Evolutionary conservation across 2,888 invertebrate species (phyloP), one percentile per base, ranked within the genome.

Genomic region (Dastarcus helophoroides): DNA sequence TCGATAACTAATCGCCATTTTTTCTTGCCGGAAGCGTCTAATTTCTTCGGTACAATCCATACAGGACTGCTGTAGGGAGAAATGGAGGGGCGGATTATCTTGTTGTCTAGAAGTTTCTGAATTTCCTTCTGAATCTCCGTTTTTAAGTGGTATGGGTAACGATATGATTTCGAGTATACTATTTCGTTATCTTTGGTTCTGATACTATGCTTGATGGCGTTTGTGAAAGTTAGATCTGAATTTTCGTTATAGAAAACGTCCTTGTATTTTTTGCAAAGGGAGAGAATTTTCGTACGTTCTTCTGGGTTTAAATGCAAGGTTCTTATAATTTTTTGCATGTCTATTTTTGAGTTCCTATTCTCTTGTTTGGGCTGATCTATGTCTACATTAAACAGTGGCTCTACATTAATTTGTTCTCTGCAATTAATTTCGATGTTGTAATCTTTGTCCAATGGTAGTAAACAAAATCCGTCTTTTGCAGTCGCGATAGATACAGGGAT

Each of bases 1-100:
- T 40, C 40, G 10, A 39, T 29, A 2, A 40, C 36, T 8, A 40
- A 14, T 21, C 40, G 13, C 29, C 32, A 40, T 35, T 41, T 41
- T n/a, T 37, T 29, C 33, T 31, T 38, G 4, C 38, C 39, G n/a
- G 34, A 35, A 4, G 36, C 33, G 22, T 42, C 41, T 17, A 26
- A 4, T 31, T 43, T 37, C 31, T 38, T 41, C 33, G 14, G 41
- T 29, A 33, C 29, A 3, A 33, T 24, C 24, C 23, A 22, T 4
- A 40, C 26, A 3, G 41, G 39, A 7, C 31, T 24, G 13, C 28
- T 26, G 24, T 31, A 40, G 3, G 38, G 38, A 10, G 32, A 36
- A 21, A 30, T 19, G 3, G 26, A 33, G 7, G 36, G 33, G 22
- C 33, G 4, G 28, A 35, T 33, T 10, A 35, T 35, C 26, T 39